phyloP scores from a whole-genome alignment of 2,113 vertebrate genomes.

The Podarcis cretensis region DNA sequence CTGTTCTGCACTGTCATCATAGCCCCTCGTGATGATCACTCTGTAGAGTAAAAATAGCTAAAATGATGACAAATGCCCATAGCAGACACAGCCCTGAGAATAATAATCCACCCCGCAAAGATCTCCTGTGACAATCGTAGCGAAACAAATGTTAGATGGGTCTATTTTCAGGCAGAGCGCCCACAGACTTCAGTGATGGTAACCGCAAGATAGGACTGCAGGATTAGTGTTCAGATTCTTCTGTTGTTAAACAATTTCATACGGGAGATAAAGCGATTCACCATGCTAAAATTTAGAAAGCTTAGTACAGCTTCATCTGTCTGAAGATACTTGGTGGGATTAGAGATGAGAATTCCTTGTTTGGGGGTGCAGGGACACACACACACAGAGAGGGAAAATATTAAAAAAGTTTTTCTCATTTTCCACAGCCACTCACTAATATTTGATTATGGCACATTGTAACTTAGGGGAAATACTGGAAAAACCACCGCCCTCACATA shows the following conservation, averaged over 20 bases:
- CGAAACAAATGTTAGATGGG: not conserved
- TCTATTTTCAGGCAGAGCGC: conserved; percentile 36
- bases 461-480: not conserved
- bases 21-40: conserved; percentile 40
- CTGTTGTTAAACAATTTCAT: conserved; percentile 56
- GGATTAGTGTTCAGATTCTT: conserved; percentile 48
- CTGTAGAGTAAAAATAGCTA: not conserved
- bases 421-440: not conserved
- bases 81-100: conserved; percentile 1
- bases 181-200: conserved; percentile 33
- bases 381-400: not conserved
- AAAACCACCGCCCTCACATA: not conserved
- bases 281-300: not conserved
- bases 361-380: not conserved
- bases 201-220: conserved; percentile 18
- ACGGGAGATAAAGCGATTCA: conserved; percentile 21
- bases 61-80: conserved; percentile 2
- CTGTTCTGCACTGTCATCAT: conserved; percentile 41
- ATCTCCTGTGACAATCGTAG: not conserved
- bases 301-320: not conserved
- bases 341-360: not conserved
- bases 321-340: not conserved
- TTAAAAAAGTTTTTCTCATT: not conserved
- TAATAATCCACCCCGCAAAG: not conserved
- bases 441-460: not conserved